Evolutionary conservation across 2,888 invertebrate species (phyloP), one percentile per base, ranked within the genome.

Genomic region (Tholera decimalis): DNA sequence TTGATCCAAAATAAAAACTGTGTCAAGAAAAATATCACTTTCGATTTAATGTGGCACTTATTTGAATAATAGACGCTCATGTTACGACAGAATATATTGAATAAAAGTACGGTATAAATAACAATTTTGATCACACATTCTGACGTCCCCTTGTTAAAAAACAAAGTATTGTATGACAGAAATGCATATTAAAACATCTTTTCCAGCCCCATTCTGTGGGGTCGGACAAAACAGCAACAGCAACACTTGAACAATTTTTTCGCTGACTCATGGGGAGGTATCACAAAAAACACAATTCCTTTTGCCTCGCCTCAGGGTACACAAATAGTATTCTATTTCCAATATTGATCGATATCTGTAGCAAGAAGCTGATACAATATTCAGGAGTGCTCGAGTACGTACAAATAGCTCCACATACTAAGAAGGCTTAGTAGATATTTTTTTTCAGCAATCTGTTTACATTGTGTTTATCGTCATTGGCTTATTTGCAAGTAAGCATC

Each of bases 321-420:
- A 75, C 53, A 54, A 68, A 79, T 79, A 57, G 79, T 68, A 79
- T 79, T 74, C 69, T 67, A 62, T 75, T 62, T 58, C 51, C 55
- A 75, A 62, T 75, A 79, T 67, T 59, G 56, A 75, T 75, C 58
- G 68, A 66, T 73, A 51, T 73, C 43, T 33, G 20, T 35, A 58
- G 37, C n/a, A 57, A 61, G 41, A 20, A 26, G 15, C 24, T 51
- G 28, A 35, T 50, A 57, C 8, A 65, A 44, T 41, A 50, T 59
- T 49, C 39, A 50, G n/a, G 22, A 55, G 30, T 18, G 53, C 30
- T 49, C 9, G n/a, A 39, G 44, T 64, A 39, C 22, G 18, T 47
- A 46, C 6, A 51, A 51, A 63, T 18, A 46, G 30, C 26, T 44
- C 26, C 7, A 22, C 46, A 50, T 39, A 6, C 18, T 73, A 22